These are phyloP conservation scores for Esox masquinongy DNA, from an alignment of 2,797 vertebrate genomes.

Conservation along the genomic window DNA sequence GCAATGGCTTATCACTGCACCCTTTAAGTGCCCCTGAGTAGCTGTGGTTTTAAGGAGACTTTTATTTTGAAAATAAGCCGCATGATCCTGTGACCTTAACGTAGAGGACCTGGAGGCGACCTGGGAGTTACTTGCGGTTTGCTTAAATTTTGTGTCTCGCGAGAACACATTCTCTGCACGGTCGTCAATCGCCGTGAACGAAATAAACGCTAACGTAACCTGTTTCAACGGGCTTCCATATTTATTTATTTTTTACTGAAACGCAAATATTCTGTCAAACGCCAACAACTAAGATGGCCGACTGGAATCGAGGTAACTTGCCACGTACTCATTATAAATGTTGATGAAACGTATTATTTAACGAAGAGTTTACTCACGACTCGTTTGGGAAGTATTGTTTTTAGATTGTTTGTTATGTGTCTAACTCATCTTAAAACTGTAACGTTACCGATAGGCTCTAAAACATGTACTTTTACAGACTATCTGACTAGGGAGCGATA, in stretches of 20 bases:
- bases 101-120: too few relatives aligned
- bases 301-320: slow-evolving; percentile 69
- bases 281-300: slow-evolving; percentile 63
- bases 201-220: neutral
- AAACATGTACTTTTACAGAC: too few relatives aligned
- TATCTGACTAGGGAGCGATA: neutral
- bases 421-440: neutral
- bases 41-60: too few relatives aligned
- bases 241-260: too few relatives aligned
- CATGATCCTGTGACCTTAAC: too few relatives aligned
- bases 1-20: too few relatives aligned
- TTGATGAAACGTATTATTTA: neutral
- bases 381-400: neutral
- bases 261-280: neutral
- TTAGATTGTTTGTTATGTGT: neutral
- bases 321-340: slow-evolving; percentile 53
- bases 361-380: slow-evolving; percentile 3
- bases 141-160: too few relatives aligned
- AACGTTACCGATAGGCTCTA: neutral
- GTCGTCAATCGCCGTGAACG: neutral
- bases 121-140: too few relatives aligned
- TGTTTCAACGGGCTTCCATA: neutral
- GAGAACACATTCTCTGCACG: neutral
- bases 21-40: too few relatives aligned
- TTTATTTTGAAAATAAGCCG: too few relatives aligned